Evolutionary conservation across 2,888 invertebrate species (phyloP).

Genomic region (Netelia inedita): DNA sequence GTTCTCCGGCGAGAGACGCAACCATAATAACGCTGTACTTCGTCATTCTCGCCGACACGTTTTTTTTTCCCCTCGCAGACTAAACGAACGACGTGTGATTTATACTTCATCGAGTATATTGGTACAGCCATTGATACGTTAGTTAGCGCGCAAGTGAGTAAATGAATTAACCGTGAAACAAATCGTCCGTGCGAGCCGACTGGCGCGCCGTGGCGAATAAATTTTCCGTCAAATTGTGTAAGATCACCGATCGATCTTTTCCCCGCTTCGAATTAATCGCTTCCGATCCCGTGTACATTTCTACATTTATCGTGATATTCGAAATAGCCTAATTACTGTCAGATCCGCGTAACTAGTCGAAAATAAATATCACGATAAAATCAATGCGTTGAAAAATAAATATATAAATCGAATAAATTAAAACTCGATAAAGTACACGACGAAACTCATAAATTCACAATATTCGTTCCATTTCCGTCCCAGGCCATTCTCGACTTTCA

Average conservation of each 20-base stretch:
- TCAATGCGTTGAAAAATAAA: background rate
- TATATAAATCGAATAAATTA: background rate
- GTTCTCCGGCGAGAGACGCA: slow-evolving; percentile 15
- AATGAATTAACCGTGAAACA: slow-evolving; percentile 50
- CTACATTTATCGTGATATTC: background rate
- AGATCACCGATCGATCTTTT: slow-evolving; percentile 13
- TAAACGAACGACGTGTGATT: slow-evolving; percentile 43
- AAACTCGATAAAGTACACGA: background rate
- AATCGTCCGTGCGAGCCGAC: background rate
- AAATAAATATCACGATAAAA: background rate
- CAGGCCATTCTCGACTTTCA: background rate
- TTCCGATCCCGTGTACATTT: background rate
- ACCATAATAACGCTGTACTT: slow-evolving; percentile 1
- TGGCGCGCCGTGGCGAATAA: slow-evolving; percentile 3
- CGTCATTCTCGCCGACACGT: slow-evolving; percentile 26
- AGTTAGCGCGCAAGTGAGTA: slow-evolving; percentile 17
- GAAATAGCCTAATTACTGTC: background rate
- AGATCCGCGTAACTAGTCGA: background rate
- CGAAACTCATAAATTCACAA: background rate
- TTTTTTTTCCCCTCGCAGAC: slow-evolving; percentile 16
- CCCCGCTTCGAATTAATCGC: background rate
- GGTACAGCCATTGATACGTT: slow-evolving; percentile 39
- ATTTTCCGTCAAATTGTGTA: slow-evolving; percentile 7
- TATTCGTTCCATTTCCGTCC: background rate
- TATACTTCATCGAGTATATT: slow-evolving; percentile 31